Conservation (phyloP, 2,888 invertebrate genomes). For the Micoletzkya japonica region DNA sequence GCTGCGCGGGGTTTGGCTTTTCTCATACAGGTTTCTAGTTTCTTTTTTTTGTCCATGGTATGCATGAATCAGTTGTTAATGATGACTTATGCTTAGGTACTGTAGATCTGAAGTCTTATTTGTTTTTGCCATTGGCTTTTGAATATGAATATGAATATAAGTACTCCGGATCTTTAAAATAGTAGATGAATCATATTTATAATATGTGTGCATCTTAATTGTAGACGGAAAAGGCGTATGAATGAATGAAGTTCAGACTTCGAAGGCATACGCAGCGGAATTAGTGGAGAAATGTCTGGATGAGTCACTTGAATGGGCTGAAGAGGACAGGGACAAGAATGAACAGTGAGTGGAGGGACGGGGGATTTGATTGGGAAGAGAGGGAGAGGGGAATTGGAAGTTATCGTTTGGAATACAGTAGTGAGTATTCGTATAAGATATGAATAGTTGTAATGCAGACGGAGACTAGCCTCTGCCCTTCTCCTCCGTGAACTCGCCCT, state of each 20-base stretch:
- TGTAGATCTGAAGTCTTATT: too few relatives aligned
- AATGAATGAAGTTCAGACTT: conserved; percentile 62
- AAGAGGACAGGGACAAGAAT: conserved; percentile 82
- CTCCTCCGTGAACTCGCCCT: conserved; percentile 89
- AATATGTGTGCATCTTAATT: too few relatives aligned
- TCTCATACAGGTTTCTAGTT: conserved; percentile 73
- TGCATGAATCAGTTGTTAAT: too few relatives aligned
- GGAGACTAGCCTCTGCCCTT: conserved; percentile 65
- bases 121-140: too few relatives aligned
- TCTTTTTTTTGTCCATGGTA: not conserved
- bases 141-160: too few relatives aligned
- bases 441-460: conserved; percentile 80
- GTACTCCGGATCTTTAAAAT: too few relatives aligned
- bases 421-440: conserved; percentile 67
- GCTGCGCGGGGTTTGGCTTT: conserved; percentile 93
- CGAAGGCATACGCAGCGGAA: conserved; percentile 88
- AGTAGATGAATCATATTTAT: too few relatives aligned
- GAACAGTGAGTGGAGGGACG: not conserved
- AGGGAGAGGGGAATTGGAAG: too few relatives aligned
- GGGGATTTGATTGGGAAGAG: too few relatives aligned
- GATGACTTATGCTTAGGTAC: too few relatives aligned
- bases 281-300: conserved; percentile 98
- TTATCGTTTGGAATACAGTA: not conserved
- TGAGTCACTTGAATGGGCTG: conserved; percentile 90
- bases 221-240: too few relatives aligned